Evolutionary conservation across 2,797 vertebrate genomes (phyloP), one percentile per base, ranked within the genome.

Genomic region (Galago senegalensis): DNA sequence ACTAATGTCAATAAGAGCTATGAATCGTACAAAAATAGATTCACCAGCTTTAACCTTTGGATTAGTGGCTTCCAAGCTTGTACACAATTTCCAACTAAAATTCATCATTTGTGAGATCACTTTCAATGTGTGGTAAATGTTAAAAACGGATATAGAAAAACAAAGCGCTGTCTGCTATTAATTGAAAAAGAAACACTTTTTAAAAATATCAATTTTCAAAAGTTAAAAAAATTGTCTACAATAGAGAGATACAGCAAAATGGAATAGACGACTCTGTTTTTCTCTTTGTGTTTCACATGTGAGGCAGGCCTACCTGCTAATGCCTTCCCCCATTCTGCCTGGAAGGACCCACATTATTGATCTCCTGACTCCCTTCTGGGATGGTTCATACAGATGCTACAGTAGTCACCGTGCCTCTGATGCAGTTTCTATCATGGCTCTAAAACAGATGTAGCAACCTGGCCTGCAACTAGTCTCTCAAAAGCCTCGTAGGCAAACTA

Each of bases 121-220:
- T 73, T 86, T 81, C 6, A 46, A 49, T 49, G 23, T n/a, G 61
- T 3, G 8, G 40, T 43, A 81, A 84, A 70, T 61, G 53, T 49
- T 56, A 29, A 80, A 40, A 65, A 86, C 18, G 67, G 31, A 8
- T 25, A 56, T 13, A 17, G 1, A 5, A 79, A 21, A 92, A 87
- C 6, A 89, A 86, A 43, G n/a, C 4, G 4, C 27, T 58, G 31
- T 53, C 69, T 82, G 90, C 49, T 34, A 86, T 85, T 89, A 58
- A 94, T 95, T 81, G 91, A 97, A 97, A 97, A 81, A 7, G 72
- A 88, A 89, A 63, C 29, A 96, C 89, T 85, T 79, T 61, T 40
- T 23, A 0, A 65, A 88, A 86, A 90, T 60, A 60, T 9, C 12
- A 73, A 2, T 7, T 88, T 61, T 93, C 9, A 70, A 84, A 25